Base-by-base conservation (phyloP, 2,888 invertebrate species). In the Euplagia quadripunctaria region DNA sequence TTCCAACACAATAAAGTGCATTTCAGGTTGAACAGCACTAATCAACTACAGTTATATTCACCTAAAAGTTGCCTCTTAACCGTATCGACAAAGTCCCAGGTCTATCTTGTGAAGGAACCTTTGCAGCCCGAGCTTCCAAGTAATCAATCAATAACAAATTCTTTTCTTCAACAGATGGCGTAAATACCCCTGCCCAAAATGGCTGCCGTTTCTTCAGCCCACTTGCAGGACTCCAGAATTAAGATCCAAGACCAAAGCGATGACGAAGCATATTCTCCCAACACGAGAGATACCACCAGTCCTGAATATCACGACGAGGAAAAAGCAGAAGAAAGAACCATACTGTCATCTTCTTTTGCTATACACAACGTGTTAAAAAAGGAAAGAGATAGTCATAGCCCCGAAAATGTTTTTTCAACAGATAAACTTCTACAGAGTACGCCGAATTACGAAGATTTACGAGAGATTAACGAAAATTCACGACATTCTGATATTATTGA, bases 311-410 rank as follows among this genome's bases (percentile, higher is more conserved):
- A 91, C 16, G 94, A 94, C 8, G 94, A 94, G 4, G 94, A 94
- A 14, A 94, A 95, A 76, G 74, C 83, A 6, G 92, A 93, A 79
- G 92, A 94, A 0, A 87, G 91, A 84, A 87, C 87, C 3, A 81
- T 93, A 79, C 92, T 93, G 69, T 86, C 93, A 31, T 94, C 95
- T 72, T 92, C 96, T 79, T 96, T 96, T 84, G 94, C 94, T 83
- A 96, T 96, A 75, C 96, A 96, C 82, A 96, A 96, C 73, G 96
- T 96, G 1, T 77, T 96, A 20, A 96, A 96, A 88, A 96, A 95
- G 75, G 96, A 96, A 85, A 79, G 96, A 78, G 96, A 96, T 46
- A 92, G 90, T 71, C 87, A 90, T 71, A 96, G 96, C 78, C 96
- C 96, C 1, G 94, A 95, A 41, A 95, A 96, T 79, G 96, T 96